phyloP scores from a whole-genome alignment of 2,113 vertebrate species.

The Oreamnos americanus region DNA sequence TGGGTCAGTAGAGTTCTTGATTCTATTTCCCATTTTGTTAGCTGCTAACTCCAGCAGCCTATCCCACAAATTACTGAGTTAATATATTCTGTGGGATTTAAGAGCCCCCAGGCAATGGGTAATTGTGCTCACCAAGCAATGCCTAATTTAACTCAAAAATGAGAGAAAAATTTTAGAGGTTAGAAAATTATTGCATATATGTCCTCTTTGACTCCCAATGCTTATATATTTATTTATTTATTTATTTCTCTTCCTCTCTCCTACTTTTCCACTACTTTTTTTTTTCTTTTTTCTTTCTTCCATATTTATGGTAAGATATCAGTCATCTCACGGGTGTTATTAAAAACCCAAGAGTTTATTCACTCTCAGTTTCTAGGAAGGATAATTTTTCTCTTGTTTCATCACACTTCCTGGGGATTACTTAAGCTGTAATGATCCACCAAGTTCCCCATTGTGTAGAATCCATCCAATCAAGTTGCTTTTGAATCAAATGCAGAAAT shows the following conservation, averaged over 20 bases:
- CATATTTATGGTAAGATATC: not conserved
- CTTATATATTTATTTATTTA: not conserved
- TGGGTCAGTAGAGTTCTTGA: not conserved
- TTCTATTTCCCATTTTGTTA: not conserved
- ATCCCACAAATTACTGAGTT: not conserved
- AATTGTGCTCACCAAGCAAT: not conserved
- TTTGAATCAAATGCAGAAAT: slow-evolving; percentile 22
- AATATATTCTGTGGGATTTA: not conserved
- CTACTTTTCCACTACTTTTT: not conserved
- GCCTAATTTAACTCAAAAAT: not conserved
- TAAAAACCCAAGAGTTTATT: not conserved
- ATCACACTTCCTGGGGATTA: slow-evolving; percentile 37
- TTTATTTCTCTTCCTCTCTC: not conserved
- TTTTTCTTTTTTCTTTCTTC: not conserved
- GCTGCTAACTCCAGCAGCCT: not conserved
- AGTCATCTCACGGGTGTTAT: not conserved
- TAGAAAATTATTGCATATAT: not conserved
- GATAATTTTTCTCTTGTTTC: not conserved
- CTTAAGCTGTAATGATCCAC: not conserved
- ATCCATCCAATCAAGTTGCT: not conserved
- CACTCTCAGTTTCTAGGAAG: not conserved
- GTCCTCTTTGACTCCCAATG: not conserved
- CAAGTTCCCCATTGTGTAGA: not conserved
- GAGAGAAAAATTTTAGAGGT: not conserved
- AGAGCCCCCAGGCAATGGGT: not conserved